These are phyloP conservation scores for Alviniconcha strummeri DNA, from an alignment of 2,888 invertebrate genomes.

Conservation along the genomic window DNA sequence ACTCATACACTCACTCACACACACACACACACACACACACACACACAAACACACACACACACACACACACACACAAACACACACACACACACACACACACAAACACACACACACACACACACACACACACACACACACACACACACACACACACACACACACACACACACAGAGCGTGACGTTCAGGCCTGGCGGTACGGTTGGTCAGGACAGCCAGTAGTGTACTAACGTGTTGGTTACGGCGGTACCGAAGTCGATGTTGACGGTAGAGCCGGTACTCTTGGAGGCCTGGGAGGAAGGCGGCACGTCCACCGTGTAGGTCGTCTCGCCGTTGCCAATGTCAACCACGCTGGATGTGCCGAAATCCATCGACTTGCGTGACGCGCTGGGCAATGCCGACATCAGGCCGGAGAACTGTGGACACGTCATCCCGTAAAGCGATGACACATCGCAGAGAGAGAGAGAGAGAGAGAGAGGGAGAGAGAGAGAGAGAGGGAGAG, in stretches of 20 bases:
- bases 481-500: background rate
- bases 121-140: slow-evolving; percentile 1
- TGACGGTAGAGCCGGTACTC: background rate
- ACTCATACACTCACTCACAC: no score
- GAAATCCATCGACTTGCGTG: slow-evolving; percentile 11
- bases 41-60: no score
- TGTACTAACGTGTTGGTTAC: background rate
- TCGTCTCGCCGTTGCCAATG: background rate
- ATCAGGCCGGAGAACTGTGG: background rate
- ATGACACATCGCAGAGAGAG: no score
- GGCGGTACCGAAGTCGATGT: slow-evolving; percentile 4
- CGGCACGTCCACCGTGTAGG: slow-evolving; percentile 2
- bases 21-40: no score
- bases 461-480: no score
- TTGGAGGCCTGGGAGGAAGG: background rate
- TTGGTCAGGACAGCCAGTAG: no score
- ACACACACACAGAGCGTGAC: background rate
- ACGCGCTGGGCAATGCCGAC: background rate
- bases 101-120: background rate
- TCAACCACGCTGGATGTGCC: background rate
- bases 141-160: slow-evolving; percentile 1
- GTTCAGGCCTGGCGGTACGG: background rate
- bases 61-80: no score
- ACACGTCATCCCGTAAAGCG: no score
- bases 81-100: background rate